Evolutionary conservation across 2,797 vertebrate species (phyloP), one percentile per base, ranked within the genome.

Genomic region (Arremon brunneinucha): DNA sequence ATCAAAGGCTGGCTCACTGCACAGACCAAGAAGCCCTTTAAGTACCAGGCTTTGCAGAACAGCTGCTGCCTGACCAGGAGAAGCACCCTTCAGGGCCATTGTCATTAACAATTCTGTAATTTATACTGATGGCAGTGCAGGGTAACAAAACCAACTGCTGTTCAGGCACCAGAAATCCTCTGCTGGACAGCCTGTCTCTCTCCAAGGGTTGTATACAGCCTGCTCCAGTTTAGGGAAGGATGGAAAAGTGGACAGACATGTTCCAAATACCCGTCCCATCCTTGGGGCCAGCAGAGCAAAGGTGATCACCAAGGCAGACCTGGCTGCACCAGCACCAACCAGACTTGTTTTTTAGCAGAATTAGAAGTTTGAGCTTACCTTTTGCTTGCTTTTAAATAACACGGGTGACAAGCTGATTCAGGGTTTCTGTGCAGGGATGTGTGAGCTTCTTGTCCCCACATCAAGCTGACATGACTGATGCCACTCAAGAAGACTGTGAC

Each of bases 41-140:
- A 79, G 81, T 53, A 70, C 59, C 32, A 74, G 41, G 34, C 57
- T 82, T 59, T 32, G 32, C 35, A 37, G 34, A 88, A 60, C 67
- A 93, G 74, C 93, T 95, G 88, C 83, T 89, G 85, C 32, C 80
- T 64, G 59, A 50, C 69, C 78, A 84, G 71, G 24, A 80, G 32
- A 82, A 15, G 10, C 74, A 94, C 35, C 67, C 85, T 94, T 82
- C 65, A 88, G 80, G 43, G 59, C 63, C 70, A 72, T 2, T 70
- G 37, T 41, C 74, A 62, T 64, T 34, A 90, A 72, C 72, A 69
- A 13, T 55, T 69, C 35, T 47, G 63, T 75, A 91, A 89, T 77
- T 87, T 65, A 32, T 65, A 49, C 46, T 55, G 63, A 89, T 60
- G 71, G 49, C 37, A 72, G 50, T 8, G 47, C 39, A 67, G 46